phyloP scores from a whole-genome alignment of 2,113 vertebrate genomes.

The Anguilla rostrata region DNA sequence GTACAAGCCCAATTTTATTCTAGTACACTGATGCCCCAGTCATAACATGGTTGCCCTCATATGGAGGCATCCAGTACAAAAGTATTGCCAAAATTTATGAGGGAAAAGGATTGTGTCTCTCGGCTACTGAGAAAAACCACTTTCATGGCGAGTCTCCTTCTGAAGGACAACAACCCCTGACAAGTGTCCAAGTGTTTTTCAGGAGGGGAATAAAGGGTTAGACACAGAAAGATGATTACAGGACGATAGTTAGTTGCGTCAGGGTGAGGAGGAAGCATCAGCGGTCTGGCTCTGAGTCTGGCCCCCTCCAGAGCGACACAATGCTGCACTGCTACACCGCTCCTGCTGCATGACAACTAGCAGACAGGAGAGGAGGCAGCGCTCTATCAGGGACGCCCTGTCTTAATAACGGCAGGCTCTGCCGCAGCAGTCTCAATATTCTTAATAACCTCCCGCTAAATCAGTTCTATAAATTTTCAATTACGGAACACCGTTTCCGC shows the following conservation, averaged over 20 bases:
- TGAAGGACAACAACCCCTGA: background rate
- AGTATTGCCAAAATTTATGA: background rate
- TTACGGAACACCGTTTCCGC: conserved; percentile 21
- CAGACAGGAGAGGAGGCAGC: background rate
- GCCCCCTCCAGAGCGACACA: background rate
- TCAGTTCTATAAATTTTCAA: conserved; percentile 27
- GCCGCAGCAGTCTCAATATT: conserved; percentile 12
- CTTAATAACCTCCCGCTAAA: conserved; percentile 24
- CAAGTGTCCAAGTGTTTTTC: background rate
- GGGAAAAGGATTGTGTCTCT: background rate
- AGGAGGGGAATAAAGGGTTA: no score
- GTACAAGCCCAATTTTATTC: no score
- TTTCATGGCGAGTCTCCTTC: no score
- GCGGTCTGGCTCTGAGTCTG: background rate
- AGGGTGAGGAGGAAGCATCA: background rate
- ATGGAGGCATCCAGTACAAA: background rate
- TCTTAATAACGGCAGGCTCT: background rate
- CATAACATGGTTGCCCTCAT: background rate
- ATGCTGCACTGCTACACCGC: conserved; percentile 9
- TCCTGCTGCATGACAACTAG: background rate
- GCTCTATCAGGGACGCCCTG: background rate
- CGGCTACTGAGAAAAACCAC: background rate
- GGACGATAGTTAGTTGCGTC: background rate
- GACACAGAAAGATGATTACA: background rate
- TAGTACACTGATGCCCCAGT: background rate